Evolutionary conservation across 1,140 invertebrate genomes (phyloP).

Genomic region (Trichogramma pretiosum): DNA sequence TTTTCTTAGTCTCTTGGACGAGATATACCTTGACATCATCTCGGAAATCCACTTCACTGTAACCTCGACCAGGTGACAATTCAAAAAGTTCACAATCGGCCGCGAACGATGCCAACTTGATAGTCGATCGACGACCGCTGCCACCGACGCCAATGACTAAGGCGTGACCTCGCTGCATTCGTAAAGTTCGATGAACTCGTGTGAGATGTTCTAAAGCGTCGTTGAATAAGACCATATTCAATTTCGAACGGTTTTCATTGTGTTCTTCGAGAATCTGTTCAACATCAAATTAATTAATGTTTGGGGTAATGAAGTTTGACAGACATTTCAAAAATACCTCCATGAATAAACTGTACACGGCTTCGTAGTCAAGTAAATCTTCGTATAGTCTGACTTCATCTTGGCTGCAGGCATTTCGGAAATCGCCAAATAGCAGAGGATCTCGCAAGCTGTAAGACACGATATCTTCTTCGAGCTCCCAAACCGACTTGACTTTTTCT

Average conservation of each 20-base stretch:
- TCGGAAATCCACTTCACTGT: slow-evolving; percentile 70
- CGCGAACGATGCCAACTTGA: slow-evolving; percentile 62
- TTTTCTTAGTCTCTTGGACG: background rate
- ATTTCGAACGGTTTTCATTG: slow-evolving; percentile 55
- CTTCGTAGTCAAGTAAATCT: slow-evolving; percentile 80
- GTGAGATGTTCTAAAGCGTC: slow-evolving; percentile 84
- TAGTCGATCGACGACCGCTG: slow-evolving; percentile 71
- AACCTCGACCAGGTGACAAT: slow-evolving; percentile 72
- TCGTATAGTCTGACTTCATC: slow-evolving; percentile 77
- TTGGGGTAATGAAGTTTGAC: too few species aligned
- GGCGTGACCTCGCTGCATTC: slow-evolving; percentile 76
- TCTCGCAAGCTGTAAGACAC: slow-evolving; percentile 65
- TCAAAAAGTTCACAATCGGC: slow-evolving; percentile 74
- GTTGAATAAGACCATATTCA: slow-evolving; percentile 79
- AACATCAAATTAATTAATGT: too few species aligned
- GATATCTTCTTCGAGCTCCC: slow-evolving; percentile 43
- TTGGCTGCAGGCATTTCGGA: slow-evolving; percentile 70
- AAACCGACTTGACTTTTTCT: slow-evolving; percentile 33
- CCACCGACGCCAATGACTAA: slow-evolving; percentile 80
- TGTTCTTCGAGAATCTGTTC: slow-evolving; percentile 74
- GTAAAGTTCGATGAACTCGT: slow-evolving; percentile 69
- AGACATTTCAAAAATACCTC: slow-evolving; percentile 62
- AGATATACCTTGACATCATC: slow-evolving; percentile 61
- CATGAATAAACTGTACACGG: slow-evolving; percentile 73
- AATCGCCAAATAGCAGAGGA: slow-evolving; percentile 81